phyloP scores from a whole-genome alignment of 2,113 vertebrate genomes.

The Petrocephalus zakoni region DNA sequence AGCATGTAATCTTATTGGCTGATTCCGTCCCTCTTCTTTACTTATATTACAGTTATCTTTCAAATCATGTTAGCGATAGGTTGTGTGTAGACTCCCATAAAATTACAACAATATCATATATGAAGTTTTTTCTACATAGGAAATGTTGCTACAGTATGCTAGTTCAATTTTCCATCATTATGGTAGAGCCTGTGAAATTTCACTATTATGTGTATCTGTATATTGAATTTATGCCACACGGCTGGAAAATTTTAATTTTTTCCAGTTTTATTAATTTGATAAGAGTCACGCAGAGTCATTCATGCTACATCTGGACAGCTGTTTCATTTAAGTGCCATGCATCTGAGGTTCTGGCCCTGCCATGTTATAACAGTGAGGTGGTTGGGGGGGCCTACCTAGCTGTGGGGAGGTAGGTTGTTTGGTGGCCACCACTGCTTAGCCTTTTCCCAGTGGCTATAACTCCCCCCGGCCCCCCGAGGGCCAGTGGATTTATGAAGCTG shows the following conservation, averaged over 20 bases:
- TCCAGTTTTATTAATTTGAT: background rate
- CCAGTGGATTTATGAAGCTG: background rate
- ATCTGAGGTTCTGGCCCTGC: background rate
- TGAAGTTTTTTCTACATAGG: background rate
- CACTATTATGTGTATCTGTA: background rate
- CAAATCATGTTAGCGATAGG: background rate
- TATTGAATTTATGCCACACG: background rate
- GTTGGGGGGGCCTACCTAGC: background rate
- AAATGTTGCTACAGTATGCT: background rate
- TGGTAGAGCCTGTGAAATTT: background rate
- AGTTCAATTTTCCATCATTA: background rate
- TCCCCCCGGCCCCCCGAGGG: background rate
- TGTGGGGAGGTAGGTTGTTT: background rate
- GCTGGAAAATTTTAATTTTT: background rate
- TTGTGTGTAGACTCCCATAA: background rate
- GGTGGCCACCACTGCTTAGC: background rate
- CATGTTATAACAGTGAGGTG: background rate
- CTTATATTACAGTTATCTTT: background rate
- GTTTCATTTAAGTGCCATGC: background rate
- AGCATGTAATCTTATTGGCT: background rate
- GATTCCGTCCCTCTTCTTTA: background rate
- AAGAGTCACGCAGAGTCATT: no score
- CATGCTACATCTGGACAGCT: background rate
- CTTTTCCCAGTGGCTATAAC: background rate
- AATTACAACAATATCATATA: background rate